Base-by-base conservation (phyloP, 2,888 invertebrate genomes). In the Eupithecia abbreviata region DNA sequence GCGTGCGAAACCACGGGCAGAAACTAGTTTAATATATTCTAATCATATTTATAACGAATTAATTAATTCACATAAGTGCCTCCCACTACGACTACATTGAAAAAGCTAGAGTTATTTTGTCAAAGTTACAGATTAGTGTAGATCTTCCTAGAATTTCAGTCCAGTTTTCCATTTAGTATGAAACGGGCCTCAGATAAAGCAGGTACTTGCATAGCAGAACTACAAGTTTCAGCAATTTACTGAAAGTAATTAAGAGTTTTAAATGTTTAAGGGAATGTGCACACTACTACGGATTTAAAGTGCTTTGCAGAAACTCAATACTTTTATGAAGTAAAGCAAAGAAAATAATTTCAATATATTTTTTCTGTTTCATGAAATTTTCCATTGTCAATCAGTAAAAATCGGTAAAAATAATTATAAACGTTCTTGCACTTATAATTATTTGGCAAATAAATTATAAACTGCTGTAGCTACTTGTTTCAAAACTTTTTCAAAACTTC, bases 131-230 rank as follows among this genome's bases (percentile, higher is more conserved):
- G 2, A 55, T 18, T 3, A 18, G 18, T 58, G 18, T 18, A 62
- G 62, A 30, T 12, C 0, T 58, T 62, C 10, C 4, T 2, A 30
- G 30, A 62, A 62, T 30, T 30, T 30, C 10, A 12, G n/a, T 30
- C 4, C 30, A 62, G 30, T 62, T 62, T 62, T 62, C 30, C 62
- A 30, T 12, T 62, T 4, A 13, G 41, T 68, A 41, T 73, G 49
- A 18, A 75, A n/a, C 10, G 30, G 30, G 71, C 75, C 71, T 65
- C 4, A 49, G 18, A 49, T 71, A 90, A 91, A 91, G 90, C 90
- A 90, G 91, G 91, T 91, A 90, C 87, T 80, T 80, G 74, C 70
- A 77, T 80, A 79, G 75, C 77, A 71, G 51, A 71, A 76, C 80
- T 72, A 67, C 79, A 78, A 80, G 79, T 80, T 82, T 77, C 77